These are phyloP conservation scores for Lasioglossum malachurum DNA, from an alignment of 2,888 invertebrate genomes.

Conservation along the genomic window DNA sequence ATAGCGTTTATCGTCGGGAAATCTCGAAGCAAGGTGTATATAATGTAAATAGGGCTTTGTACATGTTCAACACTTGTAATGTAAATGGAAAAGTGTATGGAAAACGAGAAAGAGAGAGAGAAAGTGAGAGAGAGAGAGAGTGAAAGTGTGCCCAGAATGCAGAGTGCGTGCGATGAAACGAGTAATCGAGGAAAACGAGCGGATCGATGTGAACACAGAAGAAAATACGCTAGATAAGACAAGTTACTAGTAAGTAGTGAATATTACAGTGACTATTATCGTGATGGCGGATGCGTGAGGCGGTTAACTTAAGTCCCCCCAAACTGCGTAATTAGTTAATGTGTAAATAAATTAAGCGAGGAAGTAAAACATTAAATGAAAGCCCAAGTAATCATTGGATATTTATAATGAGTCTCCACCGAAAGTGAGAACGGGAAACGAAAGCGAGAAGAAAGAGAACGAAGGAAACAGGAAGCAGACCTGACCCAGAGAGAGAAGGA, in stretches of 20 bases:
- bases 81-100: conserved; percentile 75
- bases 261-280: conserved; percentile 76
- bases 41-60: conserved; percentile 87
- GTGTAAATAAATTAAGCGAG: conserved; percentile 83
- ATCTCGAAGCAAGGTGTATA: conserved; percentile 82
- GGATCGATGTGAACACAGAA: conserved; percentile 77
- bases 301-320: conserved; percentile 77
- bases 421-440: conserved; percentile 54
- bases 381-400: conserved; percentile 83
- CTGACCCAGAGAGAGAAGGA: conserved; percentile 56
- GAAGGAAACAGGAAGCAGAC: conserved; percentile 53
- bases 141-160: conserved; percentile 34
- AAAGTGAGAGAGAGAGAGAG: conserved; percentile 37
- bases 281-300: conserved; percentile 75
- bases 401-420: conserved; percentile 79
- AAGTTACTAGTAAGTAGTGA: conserved; percentile 79
- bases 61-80: conserved; percentile 86
- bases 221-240: conserved; percentile 72
- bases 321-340: conserved; percentile 78
- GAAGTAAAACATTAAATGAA: conserved; percentile 80
- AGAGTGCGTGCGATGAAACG: conserved; percentile 42
- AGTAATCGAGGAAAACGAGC: conserved; percentile 63
- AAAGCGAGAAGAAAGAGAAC: conserved; percentile 27
- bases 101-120: conserved; percentile 30
- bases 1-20: conserved; percentile 67